Base-by-base conservation (phyloP, 2,888 invertebrate genomes). In the Invenusta paracnida region DNA sequence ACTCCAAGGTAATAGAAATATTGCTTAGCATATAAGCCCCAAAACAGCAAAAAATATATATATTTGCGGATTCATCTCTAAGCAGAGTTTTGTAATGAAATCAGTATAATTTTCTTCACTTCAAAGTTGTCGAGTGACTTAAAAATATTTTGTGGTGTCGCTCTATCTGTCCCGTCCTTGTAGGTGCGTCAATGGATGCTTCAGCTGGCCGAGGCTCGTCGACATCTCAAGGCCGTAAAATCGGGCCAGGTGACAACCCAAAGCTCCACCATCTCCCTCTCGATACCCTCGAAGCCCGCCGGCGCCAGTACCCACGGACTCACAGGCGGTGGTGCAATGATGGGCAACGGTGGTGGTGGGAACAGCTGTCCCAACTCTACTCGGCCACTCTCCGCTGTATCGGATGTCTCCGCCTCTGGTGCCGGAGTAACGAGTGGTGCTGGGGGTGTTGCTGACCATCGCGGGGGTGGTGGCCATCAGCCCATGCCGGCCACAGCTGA, bases 401-500 rank as follows among this genome's bases (percentile, higher is more conserved):
- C 73, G 2, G 73, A 73, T 25, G 11, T 73, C 2, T 73, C 73
- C 11, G 73, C 23, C 2, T 13, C 11, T 73, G 73, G 73, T 23
- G 5, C 17, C 25, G 73, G 73, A 2, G 5, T 48, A 17, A 48
- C 11, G 17, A 11, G 11, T 5, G 5, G 11, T 5, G 17, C 48
- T 5, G 73, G 73, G 2, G 73, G 73, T 1, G 1, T 13, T 5
- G 82, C 2, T 25, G 25, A 13, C 27, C 28, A 0, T 13, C 85
- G 23, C n/a, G 23, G 0, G 23, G 17, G 1, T n/a, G 17, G 0
- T 5, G 48, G 25, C 5, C 66, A 85, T 0, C 48, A 85, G 27
- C 28, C 29, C 23, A 82, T 81, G 85, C 31, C 30, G 85, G 82
- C 82, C 73, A 28, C 82, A 83, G 25, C 66, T 30, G 30, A 81